These are phyloP conservation scores for Hyles euphorbiae DNA, from an alignment of 1,140 invertebrate genomes.

Conservation along the genomic window DNA sequence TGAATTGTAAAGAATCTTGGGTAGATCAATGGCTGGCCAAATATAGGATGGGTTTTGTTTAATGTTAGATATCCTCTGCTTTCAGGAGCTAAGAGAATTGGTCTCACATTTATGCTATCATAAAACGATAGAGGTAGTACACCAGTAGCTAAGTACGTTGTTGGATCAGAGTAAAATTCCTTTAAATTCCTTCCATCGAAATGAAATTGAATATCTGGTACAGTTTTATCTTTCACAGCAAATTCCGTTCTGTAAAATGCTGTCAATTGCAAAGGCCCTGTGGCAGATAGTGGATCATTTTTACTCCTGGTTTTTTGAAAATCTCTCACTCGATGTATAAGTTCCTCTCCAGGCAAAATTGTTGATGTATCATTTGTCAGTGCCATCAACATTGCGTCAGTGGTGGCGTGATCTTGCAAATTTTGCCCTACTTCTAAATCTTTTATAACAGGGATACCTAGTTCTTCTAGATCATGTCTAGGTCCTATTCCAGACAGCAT, in stretches of 20 bases:
- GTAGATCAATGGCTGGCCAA: conserved; percentile 84
- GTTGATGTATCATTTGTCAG: conserved; percentile 69
- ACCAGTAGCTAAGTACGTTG: conserved; percentile 33
- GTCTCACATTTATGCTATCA: conserved; percentile 61
- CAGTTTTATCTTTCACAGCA: conserved; percentile 51
- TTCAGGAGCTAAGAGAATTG: conserved; percentile 81
- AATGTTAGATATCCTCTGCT: conserved; percentile 82
- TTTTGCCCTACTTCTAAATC: conserved; percentile 83
- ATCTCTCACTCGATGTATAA: conserved; percentile 67
- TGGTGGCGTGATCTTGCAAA: conserved; percentile 84
- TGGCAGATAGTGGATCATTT: conserved; percentile 64
- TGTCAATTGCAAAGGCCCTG: conserved; percentile 68
- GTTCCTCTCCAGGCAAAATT: conserved; percentile 45
- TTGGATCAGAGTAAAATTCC: conserved; percentile 37
- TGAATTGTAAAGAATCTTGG: conserved; percentile 83
- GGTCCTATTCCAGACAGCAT: conserved; percentile 86
- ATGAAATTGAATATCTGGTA: conserved; percentile 79
- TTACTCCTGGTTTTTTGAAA: conserved; percentile 39
- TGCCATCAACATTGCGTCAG: conserved; percentile 72
- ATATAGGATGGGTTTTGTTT: conserved; percentile 78
- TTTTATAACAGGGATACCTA: conserved; percentile 76
- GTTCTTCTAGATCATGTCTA: conserved; percentile 73
- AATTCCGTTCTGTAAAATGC: conserved; percentile 71
- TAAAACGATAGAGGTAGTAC: conserved; percentile 70
- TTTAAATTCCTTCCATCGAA: conserved; percentile 34